Conservation (phyloP, 2,113 vertebrate species). For the Python bivittatus region DNA sequence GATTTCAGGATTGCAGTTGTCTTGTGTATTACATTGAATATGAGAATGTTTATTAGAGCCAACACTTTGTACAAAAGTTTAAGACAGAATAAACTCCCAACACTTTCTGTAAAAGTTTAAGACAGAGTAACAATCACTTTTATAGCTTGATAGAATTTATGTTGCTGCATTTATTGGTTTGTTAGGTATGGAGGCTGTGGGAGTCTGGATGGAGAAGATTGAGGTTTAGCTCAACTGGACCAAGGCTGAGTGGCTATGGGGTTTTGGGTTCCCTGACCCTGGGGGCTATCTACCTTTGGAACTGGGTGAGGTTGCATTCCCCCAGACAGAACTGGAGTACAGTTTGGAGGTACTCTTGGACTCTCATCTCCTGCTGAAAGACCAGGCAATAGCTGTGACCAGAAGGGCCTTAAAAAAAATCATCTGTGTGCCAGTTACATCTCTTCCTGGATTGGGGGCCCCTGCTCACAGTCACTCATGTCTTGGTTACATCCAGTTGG, state of each 20-base stretch:
- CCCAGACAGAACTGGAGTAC: neutral
- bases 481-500: neutral
- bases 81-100: neutral
- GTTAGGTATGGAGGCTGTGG: neutral
- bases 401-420: neutral
- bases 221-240: neutral
- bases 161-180: neutral
- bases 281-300: neutral
- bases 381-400: neutral
- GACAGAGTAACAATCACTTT: neutral
- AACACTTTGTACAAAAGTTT: neutral
- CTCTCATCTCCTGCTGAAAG: neutral
- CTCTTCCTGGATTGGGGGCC: neutral
- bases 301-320: neutral
- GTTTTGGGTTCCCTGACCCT: neutral
- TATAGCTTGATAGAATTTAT: neutral
- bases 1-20: neutral
- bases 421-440: neutral
- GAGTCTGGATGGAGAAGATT: neutral
- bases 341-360: neutral
- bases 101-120: neutral
- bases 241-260: neutral
- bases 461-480: neutral
- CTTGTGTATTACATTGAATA: neutral
- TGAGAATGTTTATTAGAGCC: too few species aligned